Base-by-base conservation (phyloP, 2,888 invertebrate genomes). In the Leucozona laternaria region DNA sequence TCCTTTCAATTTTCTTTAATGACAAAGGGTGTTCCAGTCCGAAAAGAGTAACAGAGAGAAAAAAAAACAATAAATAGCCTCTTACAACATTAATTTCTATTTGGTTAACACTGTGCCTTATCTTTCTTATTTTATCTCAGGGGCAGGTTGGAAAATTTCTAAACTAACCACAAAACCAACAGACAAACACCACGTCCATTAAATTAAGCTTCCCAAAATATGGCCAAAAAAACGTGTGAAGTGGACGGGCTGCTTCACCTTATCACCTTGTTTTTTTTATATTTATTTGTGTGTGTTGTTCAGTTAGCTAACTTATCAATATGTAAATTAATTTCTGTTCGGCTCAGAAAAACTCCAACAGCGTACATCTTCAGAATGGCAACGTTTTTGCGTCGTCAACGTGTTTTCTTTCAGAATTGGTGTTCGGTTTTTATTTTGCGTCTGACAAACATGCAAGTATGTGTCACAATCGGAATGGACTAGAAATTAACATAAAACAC, bases 261-360 rank as follows among this genome's bases (percentile, higher is more conserved):
- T 53, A 73, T 68, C 78, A 72, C 72, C 83, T 73, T 79, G 50
- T 37, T 80, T 71, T 66, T 48, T 31, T 15, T 62, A 25, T 22
- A 22, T 60, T 20, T 60, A 60, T 37, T 60, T 37, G 40, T 22
- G 25, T 50, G 22, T 53, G n/a, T 28, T 37, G 15, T 60, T 60
- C 60, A 28, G 79, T 76, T 58, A 80, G 79, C 20, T 55, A 40
- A 71, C 62, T 84, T 84, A 84, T 84, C 79, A 83, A 71, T 83
- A 79, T 79, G 79, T 58, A 84, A 70, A 79, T 75, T 58, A 62
- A 79, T 70, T 78, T 71, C 22, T 77, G n/a, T 15, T 64, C 17
- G 17, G n/a, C 45, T 66, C 13, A 13, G 45, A 45, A 20, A 64
- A 45, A 45, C 31, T 64, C 50, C 20, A 72, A 75, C 40, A 70